Percentiles rank a stretch among this genome's conserved stretches.
These are phyloP conservation scores for Sebastes alutus DNA, from an alignment of 2,797 vertebrate species.

Conservation along the genomic window DNA sequence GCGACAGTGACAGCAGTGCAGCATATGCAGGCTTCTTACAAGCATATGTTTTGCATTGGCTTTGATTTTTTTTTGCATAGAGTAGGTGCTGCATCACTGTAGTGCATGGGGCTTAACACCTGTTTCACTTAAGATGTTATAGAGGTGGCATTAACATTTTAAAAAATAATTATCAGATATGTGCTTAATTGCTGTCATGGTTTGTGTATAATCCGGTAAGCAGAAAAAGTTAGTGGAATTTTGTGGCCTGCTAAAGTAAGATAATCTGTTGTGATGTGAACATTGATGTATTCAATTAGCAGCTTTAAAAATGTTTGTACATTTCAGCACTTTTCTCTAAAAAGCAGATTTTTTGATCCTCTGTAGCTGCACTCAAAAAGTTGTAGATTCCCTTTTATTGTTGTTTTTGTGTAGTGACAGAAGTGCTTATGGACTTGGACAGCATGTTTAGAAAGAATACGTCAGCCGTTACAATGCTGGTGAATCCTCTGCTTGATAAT, in stretches of 20 bases:
- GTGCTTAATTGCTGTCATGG: background rate
- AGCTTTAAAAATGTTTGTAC: background rate
- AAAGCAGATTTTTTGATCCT: background rate
- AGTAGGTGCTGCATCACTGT: conserved; percentile 16
- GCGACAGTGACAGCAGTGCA: conserved; percentile 16
- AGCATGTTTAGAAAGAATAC: conserved; percentile 3
- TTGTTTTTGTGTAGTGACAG: background rate
- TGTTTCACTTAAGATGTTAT: background rate
- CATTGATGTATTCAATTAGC: background rate
- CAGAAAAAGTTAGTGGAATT: background rate
- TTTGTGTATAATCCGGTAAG: background rate
- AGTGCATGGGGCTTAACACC: conserved; percentile 25
- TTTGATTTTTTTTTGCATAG: conserved; percentile 40
- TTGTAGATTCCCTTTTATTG: background rate
- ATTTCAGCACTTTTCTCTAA: background rate
- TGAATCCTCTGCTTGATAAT: conserved; percentile 42
- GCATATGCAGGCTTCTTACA: conserved; percentile 31
- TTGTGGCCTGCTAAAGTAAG: background rate
- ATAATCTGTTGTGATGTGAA: conserved; percentile 2
- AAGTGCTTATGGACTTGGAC: background rate
- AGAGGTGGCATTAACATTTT: background rate
- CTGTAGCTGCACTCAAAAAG: background rate
- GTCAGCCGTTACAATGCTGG: conserved; percentile 21
- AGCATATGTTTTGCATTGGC: conserved; percentile 49
- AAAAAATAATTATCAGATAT: background rate